Evolutionary conservation across 1,140 invertebrate species (phyloP), one percentile per base, ranked within the genome.

Genomic region (Panagrolaimus sp.): DNA sequence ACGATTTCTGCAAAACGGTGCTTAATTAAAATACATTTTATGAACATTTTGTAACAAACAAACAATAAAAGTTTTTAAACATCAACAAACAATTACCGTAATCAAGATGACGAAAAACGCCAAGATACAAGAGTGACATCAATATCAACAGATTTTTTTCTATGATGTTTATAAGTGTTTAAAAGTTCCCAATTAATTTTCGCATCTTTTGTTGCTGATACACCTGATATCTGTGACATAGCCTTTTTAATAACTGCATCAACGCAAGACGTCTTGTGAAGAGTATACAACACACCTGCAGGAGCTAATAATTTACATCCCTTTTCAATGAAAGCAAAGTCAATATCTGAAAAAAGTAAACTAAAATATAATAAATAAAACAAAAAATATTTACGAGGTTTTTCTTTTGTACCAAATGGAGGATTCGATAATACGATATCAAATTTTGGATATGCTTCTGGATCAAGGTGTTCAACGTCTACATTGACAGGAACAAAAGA

Each of bases 121-220:
- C 51, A 57, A 25, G 20, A 20, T 8, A 57, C 51, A 57, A 57
- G 51, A 27, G 51, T 57, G 9, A 57, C 51, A 20, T 57, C 20
- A 27, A 57, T 16, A 27, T 57, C 51, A 27, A 57, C 51, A 57
- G 51, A 25, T 27, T 57, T 57, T 27, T 57, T 20, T 5, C 20
- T 57, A 27, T 57, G 51, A 23, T 57, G 51, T 20, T 57, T 57
- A 27, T 57, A 57, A 9, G 51, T 57, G n/a, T 57, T 57, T 23
- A 11, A 11, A 9, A 57, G 51, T 27, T 57, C 14, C 51, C 51
- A 57, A 57, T 57, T 57, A 1, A 57, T 20, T 16, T 20, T 57
- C n/a, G 51, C 51, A 20, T 20, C 51, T 27, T 20, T 20, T 14
- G 51, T n/a, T 5, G 51, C 51, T 57, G 20, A 25, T 1, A 57